These are phyloP conservation scores for Larimichthys crocea DNA, from an alignment of 2,113 vertebrate genomes.

Conservation along the genomic window DNA sequence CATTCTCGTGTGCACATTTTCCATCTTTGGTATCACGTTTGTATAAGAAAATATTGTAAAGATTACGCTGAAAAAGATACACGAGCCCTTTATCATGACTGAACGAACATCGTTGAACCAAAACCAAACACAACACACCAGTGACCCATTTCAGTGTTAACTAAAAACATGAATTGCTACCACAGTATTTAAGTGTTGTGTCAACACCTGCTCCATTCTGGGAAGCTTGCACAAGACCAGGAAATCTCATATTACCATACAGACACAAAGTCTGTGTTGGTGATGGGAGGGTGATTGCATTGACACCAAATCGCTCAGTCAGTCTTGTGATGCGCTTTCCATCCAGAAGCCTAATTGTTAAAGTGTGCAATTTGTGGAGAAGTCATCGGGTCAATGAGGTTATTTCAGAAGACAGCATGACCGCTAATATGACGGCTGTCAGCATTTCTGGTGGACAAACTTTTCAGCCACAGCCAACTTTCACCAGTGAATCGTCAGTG, in stretches of 20 bases:
- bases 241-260: constrained; percentile 29
- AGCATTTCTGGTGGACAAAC: neutral
- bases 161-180: constrained; percentile 31
- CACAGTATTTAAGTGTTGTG: constrained; percentile 11
- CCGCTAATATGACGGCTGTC: neutral
- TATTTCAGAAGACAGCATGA: neutral
- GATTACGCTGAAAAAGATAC: too few species aligned
- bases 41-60: neutral
- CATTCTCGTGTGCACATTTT: neutral
- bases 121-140: neutral
- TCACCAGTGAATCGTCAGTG: neutral
- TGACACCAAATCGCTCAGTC: neutral
- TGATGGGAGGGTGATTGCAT: constrained; percentile 7
- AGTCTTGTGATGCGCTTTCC: neutral
- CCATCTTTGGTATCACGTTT: neutral
- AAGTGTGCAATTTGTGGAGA: neutral
- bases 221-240: constrained; percentile 3
- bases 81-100: neutral
- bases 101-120: neutral
- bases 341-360: neutral
- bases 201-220: constrained; percentile 47
- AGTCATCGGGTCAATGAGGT: neutral
- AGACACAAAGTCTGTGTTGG: neutral
- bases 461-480: neutral
- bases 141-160: constrained; percentile 13